A percentile compares a stretch with the other conserved stretches of the same genome.
Conservation (phyloP, 1,140 invertebrate genomes). For the Penaeus vannamei region DNA sequence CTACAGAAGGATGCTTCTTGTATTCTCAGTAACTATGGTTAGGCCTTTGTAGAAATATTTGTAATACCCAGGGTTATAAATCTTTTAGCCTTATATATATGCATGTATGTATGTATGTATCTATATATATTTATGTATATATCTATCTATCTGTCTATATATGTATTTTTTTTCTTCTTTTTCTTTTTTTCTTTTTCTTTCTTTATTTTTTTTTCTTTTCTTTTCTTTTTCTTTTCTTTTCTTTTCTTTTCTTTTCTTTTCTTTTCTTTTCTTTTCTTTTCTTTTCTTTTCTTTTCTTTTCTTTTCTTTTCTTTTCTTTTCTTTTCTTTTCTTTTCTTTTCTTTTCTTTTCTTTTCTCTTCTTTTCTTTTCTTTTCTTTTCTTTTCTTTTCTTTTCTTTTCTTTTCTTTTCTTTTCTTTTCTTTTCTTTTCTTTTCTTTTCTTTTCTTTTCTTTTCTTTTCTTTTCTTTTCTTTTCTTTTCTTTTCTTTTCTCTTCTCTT, state of each 20-base stretch:
- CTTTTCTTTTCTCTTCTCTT: not conserved
- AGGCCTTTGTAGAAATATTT: not conserved
- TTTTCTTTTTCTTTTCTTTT: not conserved
- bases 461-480: not conserved
- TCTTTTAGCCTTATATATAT: too few species aligned
- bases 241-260: conserved; percentile 7
- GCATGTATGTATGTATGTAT: not conserved
- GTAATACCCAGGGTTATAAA: too few species aligned
- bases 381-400: not conserved
- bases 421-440: not conserved
- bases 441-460: not conserved
- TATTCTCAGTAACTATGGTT: not conserved
- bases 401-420: not conserved
- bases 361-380: not conserved
- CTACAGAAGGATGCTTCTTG: not conserved
- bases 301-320: conserved; percentile 1
- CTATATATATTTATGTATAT: not conserved
- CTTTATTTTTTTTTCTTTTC: not conserved
- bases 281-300: not conserved
- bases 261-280: not conserved
- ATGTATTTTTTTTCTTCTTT: not conserved
- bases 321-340: not conserved
- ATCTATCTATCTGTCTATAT: not conserved
- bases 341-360: not conserved
- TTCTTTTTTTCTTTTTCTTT: conserved; percentile 19